Base-by-base conservation (phyloP, 2,113 vertebrate species). In the Epinephelus lanceolatus region DNA sequence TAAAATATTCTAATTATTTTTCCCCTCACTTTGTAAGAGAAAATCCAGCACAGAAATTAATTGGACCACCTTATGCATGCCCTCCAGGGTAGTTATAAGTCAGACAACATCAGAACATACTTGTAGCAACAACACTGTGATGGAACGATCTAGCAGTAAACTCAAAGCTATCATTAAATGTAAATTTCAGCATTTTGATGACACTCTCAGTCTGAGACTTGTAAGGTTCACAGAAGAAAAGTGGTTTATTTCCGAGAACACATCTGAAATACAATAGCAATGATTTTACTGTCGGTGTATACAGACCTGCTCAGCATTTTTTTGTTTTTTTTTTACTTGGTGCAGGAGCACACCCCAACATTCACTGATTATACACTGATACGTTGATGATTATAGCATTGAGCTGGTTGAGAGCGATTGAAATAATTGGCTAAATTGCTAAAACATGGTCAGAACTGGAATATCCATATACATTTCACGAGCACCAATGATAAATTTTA, bases 81-180 rank as follows among this genome's bases (percentile, higher is more conserved):
- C 74, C 71, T 79, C 23, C 72, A 55, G 66, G 40, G 14, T 61
- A 17, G 23, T 23, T 15, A 47, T 18, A 76, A 42, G 68, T 72
- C 71, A 57, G 23, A 83, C 14, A 80, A 78, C 80, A 80, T 83
- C 23, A 65, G 49, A 21, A 57, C 76, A 23, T 18, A 17, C 37
- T 72, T 63, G 57, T 33, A 52, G 53, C 49, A 59, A 23, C 66
- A 71, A 42, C 70, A 60, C 37, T 13, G 61, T 63, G 45, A 78
- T 21, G 21, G 42, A 68, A 61, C 11, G 42, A 45, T 59, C 18
- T 15, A 37, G 52, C 77, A 23, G 63, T 19, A 67, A 66, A 80
- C 17, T 55, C 80, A 83, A 73, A 74, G 76, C 56, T 66, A 27
- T 78, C 13, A 71, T 84, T 86, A 70, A 47, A 80, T 80, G 76